Evolutionary conservation across 2,888 invertebrate species (phyloP), one percentile per base, ranked within the genome.

Genomic region (Nemotelus nigrinus): DNA sequence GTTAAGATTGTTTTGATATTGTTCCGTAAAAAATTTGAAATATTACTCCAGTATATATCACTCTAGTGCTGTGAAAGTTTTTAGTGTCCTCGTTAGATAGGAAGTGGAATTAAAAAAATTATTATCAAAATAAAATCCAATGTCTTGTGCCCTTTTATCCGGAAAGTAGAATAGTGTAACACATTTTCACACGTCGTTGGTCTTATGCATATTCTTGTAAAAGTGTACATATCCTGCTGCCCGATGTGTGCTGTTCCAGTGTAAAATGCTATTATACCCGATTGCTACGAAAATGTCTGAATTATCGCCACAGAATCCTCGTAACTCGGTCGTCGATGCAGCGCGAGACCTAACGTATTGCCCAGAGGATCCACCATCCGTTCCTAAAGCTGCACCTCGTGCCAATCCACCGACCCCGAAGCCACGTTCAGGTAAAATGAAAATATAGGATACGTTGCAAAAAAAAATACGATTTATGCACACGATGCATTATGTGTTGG

Each of bases 331-430:
- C 77, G 87, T 87, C 78, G 87, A 87, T 84, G 84, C 86, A 80
- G 87, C 86, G 81, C 85, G 87, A 79, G 86, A 87, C 83, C 84
- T 85, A 76, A 83, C 83, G 72, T 87, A 85, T 79, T 87, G 87
- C 80, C 83, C 85, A 80, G 82, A 82, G 77, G 84, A 84, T 77
- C 84, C 85, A 39, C 85, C 70, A 65, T 83, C 85, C 79, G 48
- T 80, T 47, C 86, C 86, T 79, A 84, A 85, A 80, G 84, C 86
- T 77, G 86, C 86, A 76, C 87, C 87, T 79, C 84, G 87, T 79
- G 82, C 80, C 80, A 82, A 82, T 80, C 84, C 84, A 80, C 87
- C 87, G 81, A 87, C 86, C 78, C 87, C 87, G 78, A 87, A 87
- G 80, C 87, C 87, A 65, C 84, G 87, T 80, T 85, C 85, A 85